These are phyloP conservation scores for Andrena flavipes DNA, from an alignment of 2,888 invertebrate species.

Conservation along the genomic window DNA sequence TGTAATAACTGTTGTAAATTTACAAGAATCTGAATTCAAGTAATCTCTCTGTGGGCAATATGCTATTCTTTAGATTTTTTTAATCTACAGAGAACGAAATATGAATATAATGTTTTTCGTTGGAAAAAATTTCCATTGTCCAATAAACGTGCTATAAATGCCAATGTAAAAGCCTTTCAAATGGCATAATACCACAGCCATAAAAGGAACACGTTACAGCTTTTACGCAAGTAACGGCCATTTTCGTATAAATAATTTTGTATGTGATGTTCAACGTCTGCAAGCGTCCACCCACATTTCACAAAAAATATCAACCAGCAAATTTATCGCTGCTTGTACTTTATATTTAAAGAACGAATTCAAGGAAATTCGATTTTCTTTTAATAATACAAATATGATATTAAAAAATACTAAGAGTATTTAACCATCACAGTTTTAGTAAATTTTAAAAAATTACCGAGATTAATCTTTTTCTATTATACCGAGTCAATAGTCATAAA, in stretches of 20 bases:
- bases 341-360: neutral
- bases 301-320: neutral
- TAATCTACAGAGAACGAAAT: too few species aligned
- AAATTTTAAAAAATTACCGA: too few species aligned
- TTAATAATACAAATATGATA: too few species aligned
- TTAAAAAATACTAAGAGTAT: too few species aligned
- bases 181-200: neutral
- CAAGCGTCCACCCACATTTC: neutral
- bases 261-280: neutral
- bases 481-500: too few species aligned
- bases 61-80: too few species aligned
- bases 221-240: neutral
- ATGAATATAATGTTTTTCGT: too few species aligned
- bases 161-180: neutral
- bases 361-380: neutral
- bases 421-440: too few species aligned
- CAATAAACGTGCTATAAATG: neutral
- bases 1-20: too few species aligned
- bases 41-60: too few species aligned
- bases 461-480: too few species aligned
- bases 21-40: too few species aligned
- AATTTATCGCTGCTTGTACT: neutral
- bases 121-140: neutral
- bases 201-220: neutral
- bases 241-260: constrained; percentile 6